These are phyloP conservation scores for Chondrosia reniformis DNA, from an alignment of 37 sponge, comb jelly and placozoan genomes.

Conservation along the genomic window DNA sequence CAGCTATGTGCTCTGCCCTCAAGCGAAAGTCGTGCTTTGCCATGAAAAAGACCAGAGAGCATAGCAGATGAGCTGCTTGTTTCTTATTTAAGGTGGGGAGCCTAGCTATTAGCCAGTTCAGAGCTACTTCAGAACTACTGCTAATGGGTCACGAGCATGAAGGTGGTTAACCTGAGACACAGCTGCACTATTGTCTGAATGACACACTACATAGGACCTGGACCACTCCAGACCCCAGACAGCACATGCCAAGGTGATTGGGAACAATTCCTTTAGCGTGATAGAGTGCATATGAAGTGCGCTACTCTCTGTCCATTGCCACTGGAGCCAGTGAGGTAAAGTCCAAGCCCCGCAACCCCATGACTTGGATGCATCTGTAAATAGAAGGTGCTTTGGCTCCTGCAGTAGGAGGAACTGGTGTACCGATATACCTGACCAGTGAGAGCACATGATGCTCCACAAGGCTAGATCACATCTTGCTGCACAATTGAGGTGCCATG, in stretches of 20 bases:
- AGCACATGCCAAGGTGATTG: not conserved
- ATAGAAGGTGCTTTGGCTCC: not conserved
- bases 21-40: constrained; percentile 11
- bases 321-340: constrained; percentile 19
- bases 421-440: not conserved
- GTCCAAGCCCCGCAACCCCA: constrained; percentile 30
- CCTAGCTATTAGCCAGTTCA: no score
- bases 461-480: constrained; percentile 4
- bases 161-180: not conserved
- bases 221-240: constrained; percentile 8
- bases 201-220: not conserved
- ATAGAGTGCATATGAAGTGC: not conserved
- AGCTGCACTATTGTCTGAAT: constrained; percentile 25
- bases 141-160: constrained; percentile 4
- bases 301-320: constrained; percentile 1
- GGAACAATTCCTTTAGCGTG: constrained; percentile 9
- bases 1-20: not conserved
- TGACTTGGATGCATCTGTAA: constrained; percentile 21
- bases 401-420: constrained; percentile 4
- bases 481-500: not conserved
- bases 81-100: no score
- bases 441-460: not conserved
- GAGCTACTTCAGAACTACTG: no score
- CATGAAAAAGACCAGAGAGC: constrained; percentile 1
- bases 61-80: not conserved